Percentiles rank a stretch among this genome's conserved stretches.
Conservation (phyloP, 2,113 vertebrate species). For the Elanoides forficatus region DNA sequence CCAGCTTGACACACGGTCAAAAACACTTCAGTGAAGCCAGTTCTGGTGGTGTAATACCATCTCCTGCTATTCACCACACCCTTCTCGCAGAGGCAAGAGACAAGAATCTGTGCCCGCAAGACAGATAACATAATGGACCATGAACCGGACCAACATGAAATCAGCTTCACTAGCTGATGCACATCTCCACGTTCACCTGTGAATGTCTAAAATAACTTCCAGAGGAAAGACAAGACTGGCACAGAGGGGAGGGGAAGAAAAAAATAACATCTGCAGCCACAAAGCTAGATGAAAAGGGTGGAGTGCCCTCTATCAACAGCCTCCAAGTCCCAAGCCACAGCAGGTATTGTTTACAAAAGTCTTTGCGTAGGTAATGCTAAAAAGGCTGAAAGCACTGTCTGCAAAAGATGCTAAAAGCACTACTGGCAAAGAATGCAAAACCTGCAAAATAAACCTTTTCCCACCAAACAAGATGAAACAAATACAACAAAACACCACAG, state of each 20-base stretch:
- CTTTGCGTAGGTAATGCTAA: not conserved
- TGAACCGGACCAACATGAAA: not conserved
- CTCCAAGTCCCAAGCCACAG: not conserved
- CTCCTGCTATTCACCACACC: not conserved
- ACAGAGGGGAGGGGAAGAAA: fast-evolving
- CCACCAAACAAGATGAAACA: not conserved
- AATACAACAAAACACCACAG: not conserved
- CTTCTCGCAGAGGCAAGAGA: not conserved
- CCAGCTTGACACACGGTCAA: not conserved
- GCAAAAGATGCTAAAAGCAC: not conserved
- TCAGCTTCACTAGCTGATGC: not conserved
- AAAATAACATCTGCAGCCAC: not conserved
- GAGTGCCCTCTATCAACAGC: not conserved
- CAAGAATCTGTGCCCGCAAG: not conserved
- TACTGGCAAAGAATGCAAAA: not conserved
- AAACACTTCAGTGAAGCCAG: not conserved
- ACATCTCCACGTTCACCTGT: not conserved
- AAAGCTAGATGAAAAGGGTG: not conserved
- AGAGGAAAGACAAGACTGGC: not conserved
- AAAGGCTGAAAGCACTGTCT: not conserved
- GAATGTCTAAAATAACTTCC: not conserved
- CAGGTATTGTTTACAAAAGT: not conserved
- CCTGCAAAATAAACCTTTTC: not conserved
- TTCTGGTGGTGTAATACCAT: not conserved
- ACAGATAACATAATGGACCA: not conserved